A percentile compares a stretch with the other conserved stretches of the same genome.
Conservation (phyloP, 2,888 invertebrate species). For the Myopa testacea region DNA sequence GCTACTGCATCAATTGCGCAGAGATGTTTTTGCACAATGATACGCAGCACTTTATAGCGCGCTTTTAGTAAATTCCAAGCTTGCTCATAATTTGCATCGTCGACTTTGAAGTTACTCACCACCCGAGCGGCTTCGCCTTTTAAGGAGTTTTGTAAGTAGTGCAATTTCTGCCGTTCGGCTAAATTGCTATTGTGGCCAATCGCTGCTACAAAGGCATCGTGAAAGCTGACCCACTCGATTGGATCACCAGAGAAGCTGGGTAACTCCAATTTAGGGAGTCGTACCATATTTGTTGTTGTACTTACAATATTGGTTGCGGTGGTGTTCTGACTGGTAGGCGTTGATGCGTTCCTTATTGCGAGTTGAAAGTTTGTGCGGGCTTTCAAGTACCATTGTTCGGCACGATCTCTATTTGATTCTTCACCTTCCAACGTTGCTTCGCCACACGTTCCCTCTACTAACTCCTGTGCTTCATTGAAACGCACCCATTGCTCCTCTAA, state of each 20-base stretch:
- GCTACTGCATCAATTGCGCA: background rate
- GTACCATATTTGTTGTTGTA: background rate
- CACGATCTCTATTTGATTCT: too few relatives aligned
- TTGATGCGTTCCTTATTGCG: background rate
- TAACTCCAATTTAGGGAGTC: background rate
- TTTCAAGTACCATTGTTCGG: too few relatives aligned
- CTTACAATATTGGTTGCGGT: background rate
- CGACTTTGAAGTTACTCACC: background rate
- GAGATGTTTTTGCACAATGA: background rate
- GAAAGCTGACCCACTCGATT: background rate
- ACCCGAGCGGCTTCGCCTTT: background rate
- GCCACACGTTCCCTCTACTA: background rate
- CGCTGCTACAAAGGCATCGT: background rate
- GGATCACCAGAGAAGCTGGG: background rate
- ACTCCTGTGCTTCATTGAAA: background rate
- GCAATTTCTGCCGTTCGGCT: background rate
- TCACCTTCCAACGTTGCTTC: too few relatives aligned
- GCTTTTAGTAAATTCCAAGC: background rate
- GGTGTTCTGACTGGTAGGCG: background rate
- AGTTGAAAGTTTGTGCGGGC: background rate
- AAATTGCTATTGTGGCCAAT: background rate
- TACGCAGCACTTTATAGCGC: background rate
- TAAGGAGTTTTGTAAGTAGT: background rate
- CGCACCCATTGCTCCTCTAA: background rate
- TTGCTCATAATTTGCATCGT: background rate